Percentiles rank a stretch among this genome's conserved stretches.
phyloP scores from a whole-genome alignment of 2,888 invertebrate species.

The Caenorhabditis imperialis region DNA sequence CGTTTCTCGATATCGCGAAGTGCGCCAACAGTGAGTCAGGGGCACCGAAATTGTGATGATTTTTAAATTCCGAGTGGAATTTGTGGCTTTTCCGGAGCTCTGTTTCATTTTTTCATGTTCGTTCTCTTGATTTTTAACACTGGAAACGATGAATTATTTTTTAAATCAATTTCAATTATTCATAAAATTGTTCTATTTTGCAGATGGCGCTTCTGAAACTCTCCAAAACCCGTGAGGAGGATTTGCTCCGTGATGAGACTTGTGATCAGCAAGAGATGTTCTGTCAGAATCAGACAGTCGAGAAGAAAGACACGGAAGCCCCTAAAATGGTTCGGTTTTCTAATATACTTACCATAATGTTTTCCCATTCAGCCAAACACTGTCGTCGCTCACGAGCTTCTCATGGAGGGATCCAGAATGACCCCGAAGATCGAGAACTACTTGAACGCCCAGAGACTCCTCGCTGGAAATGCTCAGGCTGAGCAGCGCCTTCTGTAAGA shows the following conservation, averaged over 20 bases:
- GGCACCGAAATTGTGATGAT: conserved; percentile 43
- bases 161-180: too few species aligned
- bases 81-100: not conserved
- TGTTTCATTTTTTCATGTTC: not conserved
- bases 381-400: conserved; percentile 61
- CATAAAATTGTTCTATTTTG: not conserved
- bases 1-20: conserved; percentile 20
- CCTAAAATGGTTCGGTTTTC: conserved; percentile 49
- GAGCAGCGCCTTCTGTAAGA: conserved; percentile 73
- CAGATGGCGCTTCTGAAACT: conserved; percentile 55
- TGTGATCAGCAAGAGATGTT: conserved; percentile 26
- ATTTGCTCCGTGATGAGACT: conserved; percentile 48
- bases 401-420: conserved; percentile 61
- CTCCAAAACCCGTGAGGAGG: conserved; percentile 58
- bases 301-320: conserved; percentile 49
- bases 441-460: conserved; percentile 66
- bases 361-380: conserved; percentile 42
- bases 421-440: conserved; percentile 64
- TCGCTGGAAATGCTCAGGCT: conserved; percentile 70
- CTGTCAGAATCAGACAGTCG: conserved; percentile 32
- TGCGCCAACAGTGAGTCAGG: conserved; percentile 9
- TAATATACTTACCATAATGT: not conserved
- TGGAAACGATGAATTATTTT: too few species aligned
- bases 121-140: not conserved
- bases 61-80: conserved; percentile 9